Base-by-base conservation (phyloP, 2,888 invertebrate species). In the Drosophila meridiana region DNA sequence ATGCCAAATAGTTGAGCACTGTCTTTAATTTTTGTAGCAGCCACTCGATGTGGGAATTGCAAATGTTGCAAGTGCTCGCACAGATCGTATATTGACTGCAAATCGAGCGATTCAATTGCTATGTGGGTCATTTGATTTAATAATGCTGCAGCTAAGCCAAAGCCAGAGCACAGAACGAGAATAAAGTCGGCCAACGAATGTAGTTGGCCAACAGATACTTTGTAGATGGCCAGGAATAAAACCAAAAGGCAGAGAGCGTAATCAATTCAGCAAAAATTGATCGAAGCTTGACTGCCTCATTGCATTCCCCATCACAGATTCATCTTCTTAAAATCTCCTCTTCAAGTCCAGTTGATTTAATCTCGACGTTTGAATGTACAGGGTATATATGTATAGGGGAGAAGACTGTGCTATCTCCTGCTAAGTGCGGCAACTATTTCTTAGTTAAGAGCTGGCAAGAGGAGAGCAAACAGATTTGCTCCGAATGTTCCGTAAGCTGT, bases 111-210 rank as follows among this genome's bases (percentile, higher is more conserved):
- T 79, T 83, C 82, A 76, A 87, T 81, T 76, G 85, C 82, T 73
- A 71, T 86, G 75, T 77, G 87, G 84, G 81, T 76, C 87, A 79
- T 85, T 85, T 85, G 69, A 81, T 87, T 83, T 85, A 79, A 83
- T 87, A 76, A 71, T 73, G 63, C 71, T 62, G 53, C 76, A 80
- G 73, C 38, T 48, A 73, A 69, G 43, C 67, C 56, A 70, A 40
- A 65, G 52, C 36, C 55, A 58, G 8, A n/a, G 64, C 32, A 32
- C 30, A 53, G 34, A 50, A 28, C 9, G 30, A 52, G 56, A 28
- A 56, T 14, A 20, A 43, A n/a, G 4, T 13, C 13, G 13, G 8
- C 3, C 8, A 48, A 0, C 9, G n/a, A 34, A 13, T 2, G 28
- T 34, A 6, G 3, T 11, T 48, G 42, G 30, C 55, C n/a, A 2